phyloP scores from a whole-genome alignment of 2,113 vertebrate species.

The Rhinopithecus roxellana region DNA sequence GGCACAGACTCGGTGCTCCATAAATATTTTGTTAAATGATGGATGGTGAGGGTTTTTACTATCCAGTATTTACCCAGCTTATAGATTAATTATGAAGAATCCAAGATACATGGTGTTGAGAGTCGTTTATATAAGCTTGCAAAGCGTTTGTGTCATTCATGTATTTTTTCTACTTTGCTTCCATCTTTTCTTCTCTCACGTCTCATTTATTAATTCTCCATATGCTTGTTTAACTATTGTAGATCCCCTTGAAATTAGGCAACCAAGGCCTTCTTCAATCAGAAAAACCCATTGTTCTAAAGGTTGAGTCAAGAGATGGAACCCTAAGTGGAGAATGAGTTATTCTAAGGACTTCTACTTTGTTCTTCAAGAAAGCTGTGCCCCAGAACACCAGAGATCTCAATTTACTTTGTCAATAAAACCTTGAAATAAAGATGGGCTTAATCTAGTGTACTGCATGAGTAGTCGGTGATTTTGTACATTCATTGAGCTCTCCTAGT shows the following conservation, averaged over 20 bases:
- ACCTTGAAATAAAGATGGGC: neutral
- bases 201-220: conserved; percentile 51
- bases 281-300: conserved; percentile 58
- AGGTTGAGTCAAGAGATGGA: neutral
- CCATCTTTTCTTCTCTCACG: neutral
- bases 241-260: conserved; percentile 43
- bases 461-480: neutral
- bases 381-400: conserved; percentile 25
- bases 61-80: neutral
- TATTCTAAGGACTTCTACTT: neutral
- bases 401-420: conserved; percentile 50
- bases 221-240: neutral
- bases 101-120: neutral
- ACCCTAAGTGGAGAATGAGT: neutral
- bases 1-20: neutral
- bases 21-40: neutral
- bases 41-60: neutral
- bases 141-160: neutral
- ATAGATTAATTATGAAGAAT: neutral
- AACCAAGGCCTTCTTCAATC: neutral
- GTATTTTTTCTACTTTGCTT: neutral
- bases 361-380: neutral
- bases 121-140: neutral
- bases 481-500: neutral
- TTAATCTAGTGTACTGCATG: neutral